Evolutionary conservation across 2,113 vertebrate genomes (phyloP).

Genomic region (Danio rerio): GRCz12tu NC_133176.1:41800501-41801000

Average conservation of each 20-base stretch:
- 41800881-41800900: constrained; percentile 25
- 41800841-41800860: constrained; percentile 13
- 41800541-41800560: background rate
- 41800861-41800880: constrained; percentile 43
- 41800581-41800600: background rate
- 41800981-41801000: constrained; percentile 9
- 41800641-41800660: constrained; percentile 19
- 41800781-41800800: constrained; percentile 25
- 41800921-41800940: constrained; percentile 21
- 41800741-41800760: constrained; percentile 35
- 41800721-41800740: constrained; percentile 17
- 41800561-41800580: background rate
- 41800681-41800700: constrained; percentile 16
- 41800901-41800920: constrained; percentile 8
- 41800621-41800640: background rate
- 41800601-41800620: background rate
- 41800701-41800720: constrained; percentile 12
- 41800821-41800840: constrained; percentile 28
- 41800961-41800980: background rate
- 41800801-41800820: constrained; percentile 46
- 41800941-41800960: background rate
- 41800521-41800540: no score
- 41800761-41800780: constrained; percentile 42
- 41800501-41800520: no score
- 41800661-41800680: constrained; percentile 14